phyloP scores from a whole-genome alignment of 2,113 vertebrate species.

The Myotis davidii region DNA sequence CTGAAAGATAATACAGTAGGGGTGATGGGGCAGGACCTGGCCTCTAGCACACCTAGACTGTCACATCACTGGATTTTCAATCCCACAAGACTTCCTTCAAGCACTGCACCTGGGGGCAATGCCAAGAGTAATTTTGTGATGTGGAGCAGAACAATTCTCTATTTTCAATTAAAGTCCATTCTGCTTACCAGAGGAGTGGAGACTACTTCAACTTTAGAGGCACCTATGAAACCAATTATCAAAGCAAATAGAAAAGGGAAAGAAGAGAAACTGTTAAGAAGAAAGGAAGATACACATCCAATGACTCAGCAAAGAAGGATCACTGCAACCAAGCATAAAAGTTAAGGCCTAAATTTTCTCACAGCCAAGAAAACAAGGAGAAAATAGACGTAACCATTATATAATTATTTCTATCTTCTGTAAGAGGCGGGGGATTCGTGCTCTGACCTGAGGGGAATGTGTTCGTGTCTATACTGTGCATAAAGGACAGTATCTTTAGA shows the following conservation, averaged over 20 bases:
- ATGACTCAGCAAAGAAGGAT: neutral
- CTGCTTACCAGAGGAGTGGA: neutral
- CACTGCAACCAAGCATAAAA: neutral
- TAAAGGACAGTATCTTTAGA: neutral
- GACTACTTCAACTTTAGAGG: neutral
- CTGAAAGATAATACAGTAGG: too few relatives aligned
- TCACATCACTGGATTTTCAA: too few relatives aligned
- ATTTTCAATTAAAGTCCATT: neutral
- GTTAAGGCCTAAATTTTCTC: neutral
- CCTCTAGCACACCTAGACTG: too few relatives aligned
- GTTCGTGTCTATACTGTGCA: neutral
- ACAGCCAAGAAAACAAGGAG: neutral
- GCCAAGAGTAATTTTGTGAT: neutral
- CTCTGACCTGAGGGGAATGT: neutral
- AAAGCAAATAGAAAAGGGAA: neutral
- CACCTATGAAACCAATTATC: neutral
- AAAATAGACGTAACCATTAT: neutral
- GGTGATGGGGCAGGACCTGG: too few relatives aligned
- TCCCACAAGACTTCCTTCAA: too few relatives aligned
- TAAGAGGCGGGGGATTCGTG: neutral
- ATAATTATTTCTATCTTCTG: neutral
- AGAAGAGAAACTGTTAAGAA: neutral
- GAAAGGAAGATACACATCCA: neutral
- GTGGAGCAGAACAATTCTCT: neutral
- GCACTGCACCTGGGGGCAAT: neutral